These are phyloP conservation scores for Symphodus melops DNA, from an alignment of 2,113 vertebrate species.

Conservation along the genomic window DNA sequence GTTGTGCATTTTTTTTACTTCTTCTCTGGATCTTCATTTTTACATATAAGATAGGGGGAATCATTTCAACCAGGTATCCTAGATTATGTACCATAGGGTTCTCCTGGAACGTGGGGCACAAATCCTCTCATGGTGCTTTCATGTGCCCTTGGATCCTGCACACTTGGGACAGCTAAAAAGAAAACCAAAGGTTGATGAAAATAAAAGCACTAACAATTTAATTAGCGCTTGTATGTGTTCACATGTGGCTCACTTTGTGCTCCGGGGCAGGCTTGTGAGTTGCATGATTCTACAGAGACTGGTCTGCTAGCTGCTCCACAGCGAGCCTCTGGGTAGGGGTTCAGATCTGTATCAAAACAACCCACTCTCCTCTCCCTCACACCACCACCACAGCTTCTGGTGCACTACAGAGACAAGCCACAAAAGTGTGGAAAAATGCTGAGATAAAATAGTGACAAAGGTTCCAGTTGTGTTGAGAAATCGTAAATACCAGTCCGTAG, in stretches of 20 bases:
- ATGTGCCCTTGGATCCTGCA: conserved; percentile 80
- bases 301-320: conserved; percentile 84
- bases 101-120: conserved; percentile 72
- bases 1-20: background rate
- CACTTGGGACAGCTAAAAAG: conserved; percentile 85
- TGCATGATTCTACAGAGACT: conserved; percentile 84
- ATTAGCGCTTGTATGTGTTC: background rate
- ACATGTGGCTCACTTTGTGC: conserved; percentile 84
- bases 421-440: background rate
- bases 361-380: conserved; percentile 87
- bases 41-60: background rate
- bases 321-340: conserved; percentile 78
- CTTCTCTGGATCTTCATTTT: background rate
- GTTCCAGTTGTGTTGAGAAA: too few relatives aligned
- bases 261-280: conserved; percentile 86
- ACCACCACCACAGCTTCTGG: conserved; percentile 87
- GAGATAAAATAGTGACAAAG: background rate
- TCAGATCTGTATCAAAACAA: conserved; percentile 83
- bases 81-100: conserved; percentile 49
- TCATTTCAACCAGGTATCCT: background rate
- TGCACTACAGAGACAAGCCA: conserved; percentile 82
- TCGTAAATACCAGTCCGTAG: conserved; percentile 67
- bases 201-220: background rate
- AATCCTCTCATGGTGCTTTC: conserved; percentile 71
- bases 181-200: background rate